Conservation (phyloP, 2,113 vertebrate species). For the Phalacrocorax pelagicus region DNA sequence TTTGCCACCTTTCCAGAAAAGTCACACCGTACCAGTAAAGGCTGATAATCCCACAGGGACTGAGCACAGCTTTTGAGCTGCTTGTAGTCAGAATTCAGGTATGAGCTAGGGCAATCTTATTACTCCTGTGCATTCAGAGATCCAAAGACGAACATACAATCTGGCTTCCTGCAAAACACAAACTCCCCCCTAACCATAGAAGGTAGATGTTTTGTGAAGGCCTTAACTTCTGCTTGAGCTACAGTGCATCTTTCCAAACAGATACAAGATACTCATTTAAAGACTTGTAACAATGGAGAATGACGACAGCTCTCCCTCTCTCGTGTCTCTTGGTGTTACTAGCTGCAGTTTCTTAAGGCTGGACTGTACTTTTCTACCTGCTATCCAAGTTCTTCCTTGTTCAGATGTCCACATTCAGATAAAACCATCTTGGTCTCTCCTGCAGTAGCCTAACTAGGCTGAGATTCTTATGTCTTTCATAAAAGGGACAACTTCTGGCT, state of each 20-base stretch:
- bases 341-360: background rate
- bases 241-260: background rate
- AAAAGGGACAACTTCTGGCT: background rate
- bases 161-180: background rate
- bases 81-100: background rate
- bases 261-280: background rate
- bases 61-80: background rate
- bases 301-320: background rate
- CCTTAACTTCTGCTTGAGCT: background rate
- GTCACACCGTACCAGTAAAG: background rate
- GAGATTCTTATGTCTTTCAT: background rate
- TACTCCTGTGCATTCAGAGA: background rate
- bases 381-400: background rate
- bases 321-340: background rate
- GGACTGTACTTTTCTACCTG: background rate
- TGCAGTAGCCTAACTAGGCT: background rate
- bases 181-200: accelerated
- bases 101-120: background rate
- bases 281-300: background rate
- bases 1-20: background rate
- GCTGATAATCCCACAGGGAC: background rate
- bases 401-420: background rate
- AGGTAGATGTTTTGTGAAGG: background rate
- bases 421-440: background rate
- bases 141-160: background rate